Conservation (phyloP, 2,113 vertebrate genomes). For the Xenopus laevis region DNA sequence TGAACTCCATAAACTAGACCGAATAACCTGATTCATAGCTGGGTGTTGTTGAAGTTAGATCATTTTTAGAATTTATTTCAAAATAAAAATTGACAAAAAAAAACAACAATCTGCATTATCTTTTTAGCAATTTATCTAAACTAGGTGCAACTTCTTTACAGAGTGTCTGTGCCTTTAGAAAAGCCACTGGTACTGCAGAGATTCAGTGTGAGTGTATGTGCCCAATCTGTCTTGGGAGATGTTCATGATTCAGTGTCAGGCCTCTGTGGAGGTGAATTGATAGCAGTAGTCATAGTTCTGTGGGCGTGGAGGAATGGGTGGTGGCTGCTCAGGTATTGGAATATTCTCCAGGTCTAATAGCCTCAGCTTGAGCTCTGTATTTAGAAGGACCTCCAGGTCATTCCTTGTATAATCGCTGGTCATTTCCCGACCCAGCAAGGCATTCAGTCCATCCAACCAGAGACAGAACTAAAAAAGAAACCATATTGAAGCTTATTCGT, state of each 20-base stretch:
- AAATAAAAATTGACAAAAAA: no score
- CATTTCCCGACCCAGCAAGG: constrained; percentile 87
- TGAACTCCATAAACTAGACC: no score
- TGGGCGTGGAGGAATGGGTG: constrained; percentile 84
- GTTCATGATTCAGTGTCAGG: constrained; percentile 53
- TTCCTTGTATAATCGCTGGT: constrained; percentile 83
- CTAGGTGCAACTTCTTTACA: no score
- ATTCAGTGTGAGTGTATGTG: no score
- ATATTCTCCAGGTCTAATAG: constrained; percentile 93
- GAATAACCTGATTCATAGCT: no score
- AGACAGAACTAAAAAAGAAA: constrained; percentile 78
- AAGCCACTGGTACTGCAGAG: no score
- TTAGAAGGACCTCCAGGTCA: constrained; percentile 90
- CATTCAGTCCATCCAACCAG: constrained; percentile 89
- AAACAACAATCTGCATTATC: no score
- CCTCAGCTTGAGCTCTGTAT: constrained; percentile 95
- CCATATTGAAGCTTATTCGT: not conserved
- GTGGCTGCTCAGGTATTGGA: constrained; percentile 80
- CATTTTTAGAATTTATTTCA: no score
- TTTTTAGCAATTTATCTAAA: no score
- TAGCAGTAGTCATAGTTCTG: constrained; percentile 96
- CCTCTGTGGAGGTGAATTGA: constrained; percentile 82
- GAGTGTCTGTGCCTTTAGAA: no score
- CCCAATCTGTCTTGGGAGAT: no score
- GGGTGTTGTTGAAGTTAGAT: no score